phyloP scores from a whole-genome alignment of 2,888 invertebrate species.

The Serripes groenlandicus region DNA sequence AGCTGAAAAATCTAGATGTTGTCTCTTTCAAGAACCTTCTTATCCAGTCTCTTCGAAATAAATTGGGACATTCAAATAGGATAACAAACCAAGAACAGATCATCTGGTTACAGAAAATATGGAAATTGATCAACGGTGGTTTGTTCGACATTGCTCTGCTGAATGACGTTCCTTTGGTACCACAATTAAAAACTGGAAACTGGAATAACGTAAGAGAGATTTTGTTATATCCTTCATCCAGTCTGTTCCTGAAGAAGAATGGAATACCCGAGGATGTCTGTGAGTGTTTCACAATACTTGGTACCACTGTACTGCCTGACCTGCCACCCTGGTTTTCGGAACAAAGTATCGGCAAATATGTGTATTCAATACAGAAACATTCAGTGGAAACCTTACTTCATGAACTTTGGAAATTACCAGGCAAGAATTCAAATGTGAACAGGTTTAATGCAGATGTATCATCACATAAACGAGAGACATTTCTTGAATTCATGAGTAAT shows the following conservation, averaged over 20 bases:
- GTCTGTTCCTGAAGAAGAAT: too few species aligned
- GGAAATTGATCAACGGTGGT: constrained; percentile 10
- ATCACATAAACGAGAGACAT: neutral
- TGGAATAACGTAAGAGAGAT: too few species aligned
- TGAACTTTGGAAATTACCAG: neutral
- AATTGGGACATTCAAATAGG: neutral
- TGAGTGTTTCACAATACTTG: too few species aligned
- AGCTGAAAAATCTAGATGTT: neutral
- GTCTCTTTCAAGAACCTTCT: neutral
- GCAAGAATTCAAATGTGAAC: neutral
- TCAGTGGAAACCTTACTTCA: neutral
- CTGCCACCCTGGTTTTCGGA: too few species aligned
- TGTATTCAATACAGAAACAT: neutral
- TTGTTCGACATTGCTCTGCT: too few species aligned
- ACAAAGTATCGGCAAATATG: neutral
- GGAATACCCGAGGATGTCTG: too few species aligned
- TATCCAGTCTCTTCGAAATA: neutral
- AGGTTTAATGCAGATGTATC: neutral
- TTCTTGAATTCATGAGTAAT: neutral
- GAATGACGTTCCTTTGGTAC: too few species aligned
- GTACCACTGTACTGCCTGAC: too few species aligned
- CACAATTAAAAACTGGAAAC: too few species aligned
- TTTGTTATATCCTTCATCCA: too few species aligned
- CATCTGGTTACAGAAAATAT: neutral
- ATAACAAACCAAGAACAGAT: neutral